Percentiles rank a stretch among this genome's conserved stretches.
phyloP scores from a whole-genome alignment of 2,113 vertebrate species.

The Cyanoderma ruficeps region DNA sequence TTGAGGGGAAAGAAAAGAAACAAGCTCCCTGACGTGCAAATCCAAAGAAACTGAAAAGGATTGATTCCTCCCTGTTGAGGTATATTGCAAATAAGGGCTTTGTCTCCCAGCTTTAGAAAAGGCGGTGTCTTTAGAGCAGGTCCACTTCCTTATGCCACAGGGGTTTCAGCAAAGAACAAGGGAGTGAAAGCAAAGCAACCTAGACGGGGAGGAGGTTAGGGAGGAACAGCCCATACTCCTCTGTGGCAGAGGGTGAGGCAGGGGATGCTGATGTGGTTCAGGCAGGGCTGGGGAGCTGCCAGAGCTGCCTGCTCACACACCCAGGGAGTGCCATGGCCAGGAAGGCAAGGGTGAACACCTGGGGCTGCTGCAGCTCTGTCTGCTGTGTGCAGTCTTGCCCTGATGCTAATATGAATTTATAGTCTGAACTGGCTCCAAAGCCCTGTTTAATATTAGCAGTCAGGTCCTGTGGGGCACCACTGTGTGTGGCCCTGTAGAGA shows the following conservation, averaged over 20 bases:
- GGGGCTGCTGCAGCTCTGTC: background rate
- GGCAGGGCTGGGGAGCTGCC: background rate
- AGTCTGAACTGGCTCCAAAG: background rate
- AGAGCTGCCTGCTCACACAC: fast-evolving
- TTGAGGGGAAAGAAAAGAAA: background rate
- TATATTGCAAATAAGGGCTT: background rate
- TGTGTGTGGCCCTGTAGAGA: background rate
- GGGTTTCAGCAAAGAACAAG: background rate
- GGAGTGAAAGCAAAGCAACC: background rate
- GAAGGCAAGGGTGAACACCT: background rate
- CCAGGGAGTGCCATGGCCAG: background rate
- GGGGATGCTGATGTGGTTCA: background rate
- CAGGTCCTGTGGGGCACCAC: background rate
- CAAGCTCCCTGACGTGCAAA: background rate
- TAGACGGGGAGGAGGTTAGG: too few species aligned
- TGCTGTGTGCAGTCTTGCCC: background rate
- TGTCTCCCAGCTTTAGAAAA: background rate
- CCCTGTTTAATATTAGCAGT: background rate
- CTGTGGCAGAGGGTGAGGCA: background rate
- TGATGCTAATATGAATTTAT: background rate
- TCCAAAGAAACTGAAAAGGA: background rate
- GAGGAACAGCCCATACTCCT: background rate
- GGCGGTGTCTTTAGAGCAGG: background rate
- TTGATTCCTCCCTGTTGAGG: background rate
- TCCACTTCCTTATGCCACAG: background rate